Conservation (phyloP, 2,797 vertebrate genomes). For the Xenops minutus region DNA sequence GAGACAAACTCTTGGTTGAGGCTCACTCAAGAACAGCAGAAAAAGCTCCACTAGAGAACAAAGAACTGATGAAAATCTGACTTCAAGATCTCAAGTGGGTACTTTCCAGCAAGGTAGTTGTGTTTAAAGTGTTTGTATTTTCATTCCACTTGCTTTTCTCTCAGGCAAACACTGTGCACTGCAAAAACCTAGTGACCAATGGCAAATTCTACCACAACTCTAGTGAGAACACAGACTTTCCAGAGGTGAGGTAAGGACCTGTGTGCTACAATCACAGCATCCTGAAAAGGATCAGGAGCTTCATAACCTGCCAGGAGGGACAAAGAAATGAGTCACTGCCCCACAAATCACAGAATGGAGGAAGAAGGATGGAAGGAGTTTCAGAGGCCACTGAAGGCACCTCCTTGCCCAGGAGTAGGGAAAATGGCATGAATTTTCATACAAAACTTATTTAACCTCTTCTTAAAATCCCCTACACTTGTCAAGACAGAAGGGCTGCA, state of each 20-base stretch:
- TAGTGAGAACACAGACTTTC: neutral
- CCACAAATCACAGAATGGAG: neutral
- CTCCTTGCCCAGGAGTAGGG: neutral
- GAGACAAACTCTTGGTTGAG: neutral
- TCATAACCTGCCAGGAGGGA: neutral
- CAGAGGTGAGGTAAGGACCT: neutral
- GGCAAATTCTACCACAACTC: neutral
- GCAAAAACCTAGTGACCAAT: neutral
- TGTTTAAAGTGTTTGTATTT: neutral
- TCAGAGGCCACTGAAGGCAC: neutral
- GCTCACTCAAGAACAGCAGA: neutral
- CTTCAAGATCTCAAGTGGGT: neutral
- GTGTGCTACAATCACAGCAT: neutral
- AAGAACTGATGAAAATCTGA: neutral
- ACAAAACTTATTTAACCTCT: neutral
- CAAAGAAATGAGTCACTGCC: neutral
- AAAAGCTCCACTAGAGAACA: neutral
- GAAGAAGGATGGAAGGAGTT: neutral
- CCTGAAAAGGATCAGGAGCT: neutral
- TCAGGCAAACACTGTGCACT: neutral
- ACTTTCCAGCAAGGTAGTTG: neutral
- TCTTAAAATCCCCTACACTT: neutral
- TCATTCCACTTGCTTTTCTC: neutral
- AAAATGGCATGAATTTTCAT: neutral
- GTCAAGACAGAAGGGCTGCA: neutral